These are phyloP conservation scores for Andrena trimmerana DNA, from an alignment of 2,888 invertebrate species.

Conservation along the genomic window DNA sequence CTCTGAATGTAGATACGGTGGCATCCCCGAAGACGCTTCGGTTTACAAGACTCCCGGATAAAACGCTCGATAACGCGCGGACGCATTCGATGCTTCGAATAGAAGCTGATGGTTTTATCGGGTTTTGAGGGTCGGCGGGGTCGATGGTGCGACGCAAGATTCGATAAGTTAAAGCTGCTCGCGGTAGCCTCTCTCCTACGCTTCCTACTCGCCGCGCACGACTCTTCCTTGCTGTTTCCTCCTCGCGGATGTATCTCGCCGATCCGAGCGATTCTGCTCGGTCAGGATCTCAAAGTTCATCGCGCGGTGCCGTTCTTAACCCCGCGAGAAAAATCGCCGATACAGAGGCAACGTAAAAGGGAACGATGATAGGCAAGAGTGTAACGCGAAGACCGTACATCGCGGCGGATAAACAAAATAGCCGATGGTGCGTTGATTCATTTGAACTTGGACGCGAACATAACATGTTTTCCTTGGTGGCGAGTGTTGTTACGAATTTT, in stretches of 20 bases:
- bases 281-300: conserved; percentile 35
- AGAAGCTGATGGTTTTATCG: conserved; percentile 63
- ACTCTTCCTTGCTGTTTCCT: conserved; percentile 11
- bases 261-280: conserved; percentile 4
- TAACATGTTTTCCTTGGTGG: conserved; percentile 66
- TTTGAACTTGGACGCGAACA: conserved; percentile 41
- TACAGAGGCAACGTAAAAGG: conserved; percentile 6
- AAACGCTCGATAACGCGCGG: conserved; percentile 59
- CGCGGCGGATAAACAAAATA: conserved; percentile 36
- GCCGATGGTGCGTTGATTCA: conserved; percentile 45
- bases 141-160: conserved; percentile 70
- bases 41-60: conserved; percentile 43
- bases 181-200: conserved; percentile 16
- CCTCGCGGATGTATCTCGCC: background rate
- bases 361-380: conserved; percentile 23
- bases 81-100: conserved; percentile 46
- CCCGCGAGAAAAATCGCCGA: background rate
- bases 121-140: conserved; percentile 70
- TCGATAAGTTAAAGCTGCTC: conserved; percentile 64
- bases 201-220: conserved; percentile 19
- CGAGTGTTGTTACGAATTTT: conserved; percentile 18
- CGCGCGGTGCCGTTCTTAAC: background rate
- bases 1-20: conserved; percentile 4
- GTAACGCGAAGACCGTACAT: conserved; percentile 18
- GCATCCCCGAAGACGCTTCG: conserved; percentile 30